Base-by-base conservation (phyloP, 2,888 invertebrate genomes). In the Drosophila fulvimacula region DNA sequence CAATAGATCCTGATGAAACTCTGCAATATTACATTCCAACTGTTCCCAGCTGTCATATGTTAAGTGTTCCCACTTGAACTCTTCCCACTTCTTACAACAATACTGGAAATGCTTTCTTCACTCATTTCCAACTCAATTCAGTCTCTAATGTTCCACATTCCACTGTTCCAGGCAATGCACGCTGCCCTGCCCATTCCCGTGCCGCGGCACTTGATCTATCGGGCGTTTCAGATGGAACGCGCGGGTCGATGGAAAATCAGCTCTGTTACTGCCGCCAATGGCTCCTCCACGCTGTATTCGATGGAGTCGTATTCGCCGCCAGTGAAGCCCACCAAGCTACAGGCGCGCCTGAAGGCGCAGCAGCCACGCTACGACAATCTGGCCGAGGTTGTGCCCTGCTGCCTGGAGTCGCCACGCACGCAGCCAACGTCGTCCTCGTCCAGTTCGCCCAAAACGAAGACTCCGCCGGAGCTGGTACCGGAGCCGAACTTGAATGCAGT, bases 101-200 rank as follows among this genome's bases (percentile, higher is more conserved):
- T n/a, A n/a, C n/a, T n/a, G n/a, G n/a, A n/a, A n/a, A n/a, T n/a
- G n/a, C n/a, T n/a, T n/a, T n/a, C n/a, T n/a, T n/a, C n/a, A n/a
- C n/a, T n/a, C n/a, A n/a, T n/a, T n/a, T n/a, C n/a, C n/a, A n/a
- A n/a, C n/a, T 27, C 24, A 1, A 9, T 9, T n/a, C n/a, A 15
- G 9, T n/a, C 27, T n/a, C 5, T 3, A 5, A 9, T 41, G 21
- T 13, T 41, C 49, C 39, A 49, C 19, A 17, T 49, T 15, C 7
- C 15, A 48, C 19, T 24, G 5, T 38, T 27, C 2, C 32, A 85
- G 85, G 58, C 73, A 57, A 60, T 61, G 5, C 84, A 84, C 11
- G 87, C 82, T 0, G 69, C 76, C n/a, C 69, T 86, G 30, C 87
- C 85, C 11, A 85, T 85, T 10, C 85, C 85, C 0, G 74, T 85